Base-by-base conservation (phyloP, 2,797 vertebrate genomes). In the Arnoldichthys spilopterus region DNA sequence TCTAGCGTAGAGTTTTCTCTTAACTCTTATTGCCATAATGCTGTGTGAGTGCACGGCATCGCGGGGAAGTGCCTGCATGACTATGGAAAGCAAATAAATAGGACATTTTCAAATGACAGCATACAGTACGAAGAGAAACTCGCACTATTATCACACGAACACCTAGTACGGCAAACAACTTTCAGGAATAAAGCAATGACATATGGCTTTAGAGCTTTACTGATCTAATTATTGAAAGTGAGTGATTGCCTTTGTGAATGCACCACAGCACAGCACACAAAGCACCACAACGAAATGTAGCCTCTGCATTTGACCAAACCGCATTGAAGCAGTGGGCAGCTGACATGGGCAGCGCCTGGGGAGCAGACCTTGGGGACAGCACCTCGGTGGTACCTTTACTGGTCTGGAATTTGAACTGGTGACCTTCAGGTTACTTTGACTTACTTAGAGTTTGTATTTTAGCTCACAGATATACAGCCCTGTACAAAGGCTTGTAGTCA, bases 11-110 rank as follows among this genome's bases (percentile, higher is more conserved):
- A 47, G 45, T 45, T 58, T 71, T 18, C 37, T 26, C n/a, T 12
- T 16, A 68, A 40, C 63, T 66, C 37, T 40, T 24, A 66, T 22
- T 22, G 63, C 37, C 63, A 45, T 43, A 40, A 66, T 22, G 32
- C 32, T 15, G n/a, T 43, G 63, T 45, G 63, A 66, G 37, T 24
- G 45, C 18, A 40, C 32, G 20, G 20, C 6, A 16, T 63, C n/a
- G 11, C 22, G 12, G 54, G 54, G 54, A 18, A 61, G 24, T 67
- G 22, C 64, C 13, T 47, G 24, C 16, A 11, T 18, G 7, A 51
- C 45, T 26, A 30, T 15, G 30, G 26, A 20, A 49, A 20, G 45
- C 16, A 49, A 51, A 34, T n/a, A 54, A 24, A 24, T 47, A 68
- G 4, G 13, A 71, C 20, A 71, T 37, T 71, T 37, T 22, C 64